Percentiles rank a stretch among this genome's conserved stretches.
Conservation (phyloP, 2,797 vertebrate species). For the Pseudomugil tenellus region DNA sequence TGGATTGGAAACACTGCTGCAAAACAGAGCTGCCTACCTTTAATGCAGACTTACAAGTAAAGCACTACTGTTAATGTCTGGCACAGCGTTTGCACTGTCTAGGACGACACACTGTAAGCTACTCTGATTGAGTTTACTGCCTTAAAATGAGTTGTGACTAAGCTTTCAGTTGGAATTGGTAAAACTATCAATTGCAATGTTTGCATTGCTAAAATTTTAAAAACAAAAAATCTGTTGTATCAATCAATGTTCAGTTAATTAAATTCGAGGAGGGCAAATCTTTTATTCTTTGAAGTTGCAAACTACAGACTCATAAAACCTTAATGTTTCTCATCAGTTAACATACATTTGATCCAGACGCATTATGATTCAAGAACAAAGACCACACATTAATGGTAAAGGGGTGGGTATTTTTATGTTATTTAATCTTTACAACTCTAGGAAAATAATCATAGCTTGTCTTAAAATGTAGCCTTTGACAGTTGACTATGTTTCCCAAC, state of each 20-base stretch:
- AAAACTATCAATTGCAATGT: neutral
- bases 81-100: neutral
- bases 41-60: neutral
- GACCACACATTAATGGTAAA: neutral
- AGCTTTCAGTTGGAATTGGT: neutral
- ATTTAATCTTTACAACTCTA: neutral
- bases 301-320: neutral
- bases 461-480: neutral
- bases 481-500: neutral
- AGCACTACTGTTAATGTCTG: neutral
- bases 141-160: neutral
- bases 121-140: neutral
- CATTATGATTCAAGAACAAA: neutral
- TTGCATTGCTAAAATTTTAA: neutral
- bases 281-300: neutral
- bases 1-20: slow-evolving; percentile 13
- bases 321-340: neutral
- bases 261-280: neutral
- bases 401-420: neutral
- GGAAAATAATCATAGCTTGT: neutral
- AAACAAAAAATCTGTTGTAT: neutral
- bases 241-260: neutral
- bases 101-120: neutral
- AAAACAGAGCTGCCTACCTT: neutral
- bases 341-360: neutral